Conservation (phyloP, 2,797 vertebrate genomes). For the Streptopelia turtur region DNA sequence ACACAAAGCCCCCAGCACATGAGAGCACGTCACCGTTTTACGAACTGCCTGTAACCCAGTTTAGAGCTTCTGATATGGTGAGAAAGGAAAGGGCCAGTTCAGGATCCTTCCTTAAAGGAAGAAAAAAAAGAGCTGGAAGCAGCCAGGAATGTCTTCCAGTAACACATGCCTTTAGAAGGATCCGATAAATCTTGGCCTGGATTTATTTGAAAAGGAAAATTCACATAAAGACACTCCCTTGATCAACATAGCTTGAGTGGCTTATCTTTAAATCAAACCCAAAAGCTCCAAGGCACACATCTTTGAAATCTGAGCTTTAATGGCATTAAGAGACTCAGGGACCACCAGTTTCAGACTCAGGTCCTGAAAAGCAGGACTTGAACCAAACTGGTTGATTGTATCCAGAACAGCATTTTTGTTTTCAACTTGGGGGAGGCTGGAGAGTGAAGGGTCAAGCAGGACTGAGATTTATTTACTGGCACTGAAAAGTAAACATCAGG, state of each 20-base stretch:
- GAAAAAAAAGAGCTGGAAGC: conserved; percentile 44
- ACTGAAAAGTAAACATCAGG: conserved; percentile 45
- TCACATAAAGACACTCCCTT: conserved; percentile 71
- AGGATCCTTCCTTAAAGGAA: conserved; percentile 32
- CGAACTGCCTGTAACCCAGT: not conserved
- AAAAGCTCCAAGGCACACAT: conserved; percentile 77
- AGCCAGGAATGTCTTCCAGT: conserved; percentile 66
- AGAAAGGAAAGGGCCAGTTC: not conserved
- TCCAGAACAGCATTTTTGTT: conserved; percentile 88
- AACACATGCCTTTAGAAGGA: conserved; percentile 61
- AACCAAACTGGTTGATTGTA: conserved; percentile 85
- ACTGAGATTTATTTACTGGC: conserved; percentile 67
- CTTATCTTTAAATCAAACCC: conserved; percentile 75
- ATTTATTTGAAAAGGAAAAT: conserved; percentile 74
- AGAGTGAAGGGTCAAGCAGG: conserved; percentile 77
- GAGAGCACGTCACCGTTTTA: not conserved
- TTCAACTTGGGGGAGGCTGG: conserved; percentile 77
- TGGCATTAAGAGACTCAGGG: conserved; percentile 67
- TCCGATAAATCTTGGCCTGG: conserved; percentile 66
- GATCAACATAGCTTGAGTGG: conserved; percentile 70
- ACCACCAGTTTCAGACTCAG: conserved; percentile 52
- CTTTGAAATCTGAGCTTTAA: conserved; percentile 87
- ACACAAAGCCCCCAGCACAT: not conserved
- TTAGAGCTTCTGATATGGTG: not conserved
- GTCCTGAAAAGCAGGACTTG: conserved; percentile 80